Evolutionary conservation across 2,113 vertebrate species (phyloP).

Genomic region (Macrotis lagotis): DNA sequence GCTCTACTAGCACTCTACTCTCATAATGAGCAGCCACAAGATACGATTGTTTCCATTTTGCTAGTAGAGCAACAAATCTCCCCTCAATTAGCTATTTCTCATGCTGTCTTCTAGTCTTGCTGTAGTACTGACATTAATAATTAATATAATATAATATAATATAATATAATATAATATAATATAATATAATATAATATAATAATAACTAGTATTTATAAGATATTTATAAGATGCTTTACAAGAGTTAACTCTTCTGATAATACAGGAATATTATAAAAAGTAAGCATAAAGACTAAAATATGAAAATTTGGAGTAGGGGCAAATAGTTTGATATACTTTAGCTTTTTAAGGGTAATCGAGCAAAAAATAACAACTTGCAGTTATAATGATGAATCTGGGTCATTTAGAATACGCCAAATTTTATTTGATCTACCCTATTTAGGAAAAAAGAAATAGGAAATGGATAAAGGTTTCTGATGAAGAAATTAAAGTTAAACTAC

Average conservation of each 20-base stretch:
- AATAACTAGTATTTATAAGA: neutral
- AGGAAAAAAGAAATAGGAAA: accelerated
- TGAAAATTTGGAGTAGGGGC: neutral
- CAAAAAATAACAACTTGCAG: neutral
- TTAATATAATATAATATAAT: no score
- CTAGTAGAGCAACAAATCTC: neutral
- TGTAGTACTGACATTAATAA: neutral
- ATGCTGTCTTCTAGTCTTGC: neutral
- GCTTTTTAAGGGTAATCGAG: neutral
- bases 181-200: no score
- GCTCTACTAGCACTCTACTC: neutral
- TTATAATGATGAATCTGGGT: neutral
- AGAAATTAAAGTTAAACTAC: no score
- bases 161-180: no score
- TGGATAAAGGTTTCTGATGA: neutral
- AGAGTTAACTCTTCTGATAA: neutral
- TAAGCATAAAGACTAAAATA: neutral
- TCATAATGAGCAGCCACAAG: no score
- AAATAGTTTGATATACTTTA: neutral
- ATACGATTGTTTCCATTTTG: no score
- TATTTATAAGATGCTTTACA: neutral
- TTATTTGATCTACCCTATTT: neutral
- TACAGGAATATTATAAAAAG: neutral
- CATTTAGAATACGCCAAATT: neutral
- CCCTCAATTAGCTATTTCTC: neutral